Evolutionary conservation across 1,140 invertebrate genomes (phyloP), one percentile per base, ranked within the genome.

Genomic region (Lepidurus packardi): DNA sequence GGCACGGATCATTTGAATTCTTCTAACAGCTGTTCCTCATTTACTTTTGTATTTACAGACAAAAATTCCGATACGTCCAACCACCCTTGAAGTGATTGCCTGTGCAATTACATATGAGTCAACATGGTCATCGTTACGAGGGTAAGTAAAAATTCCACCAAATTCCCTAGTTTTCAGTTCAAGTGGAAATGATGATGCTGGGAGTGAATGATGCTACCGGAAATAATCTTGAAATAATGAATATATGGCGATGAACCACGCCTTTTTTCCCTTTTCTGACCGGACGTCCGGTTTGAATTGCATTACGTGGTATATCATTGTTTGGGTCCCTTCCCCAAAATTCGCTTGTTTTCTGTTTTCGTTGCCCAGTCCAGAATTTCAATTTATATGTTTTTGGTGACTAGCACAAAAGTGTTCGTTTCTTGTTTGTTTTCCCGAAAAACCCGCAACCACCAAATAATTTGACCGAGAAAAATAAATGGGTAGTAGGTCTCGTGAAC

Each of bases 71-170:
- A 21, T 65, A n/a, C 21, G 53, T 13, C 16, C 21, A 65, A 65
- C 53, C 53, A 34, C 34, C 34, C 34, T 34, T 34, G 34, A 34
- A 34, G 34, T 34, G 34, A 34, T 34, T 34, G 34, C 34, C 1
- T 4, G 34, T 34, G 3, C 34, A 34, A 34, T 34, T 34, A 34
- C 8, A 65, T n/a, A 65, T 65, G 53, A 65, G 21, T 65, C 53
- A 65, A 7, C 53, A 65, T 65, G 53, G 53, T 65, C 53, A 65
- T 65, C 53, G 53, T 65, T n/a, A 65, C 53, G 53, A 65, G 53
- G 53, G 53, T 65, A 65, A n/a, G 53, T 65, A 34, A 34, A 34
- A 34, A 34, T 34, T 34, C 21, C 53, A 7, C 53, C 53, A 65
- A 65, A 21, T 65, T 16, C 16, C 6, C 16, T 16, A 65, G 21